phyloP scores from a whole-genome alignment of 2,113 vertebrate species.

The Catharus fuscescens region DNA sequence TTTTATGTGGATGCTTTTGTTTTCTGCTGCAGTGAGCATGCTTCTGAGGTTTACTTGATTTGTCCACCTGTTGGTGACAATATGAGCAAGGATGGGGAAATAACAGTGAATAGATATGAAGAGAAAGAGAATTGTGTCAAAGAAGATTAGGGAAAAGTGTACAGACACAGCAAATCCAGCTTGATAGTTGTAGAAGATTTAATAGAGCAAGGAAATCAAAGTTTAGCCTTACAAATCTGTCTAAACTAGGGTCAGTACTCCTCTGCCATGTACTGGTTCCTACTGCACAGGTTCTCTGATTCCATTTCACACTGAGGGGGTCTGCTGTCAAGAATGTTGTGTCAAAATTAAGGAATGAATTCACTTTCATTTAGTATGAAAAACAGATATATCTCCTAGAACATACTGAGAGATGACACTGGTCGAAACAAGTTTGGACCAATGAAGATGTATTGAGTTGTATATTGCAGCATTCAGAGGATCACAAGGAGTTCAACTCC shows the following conservation, averaged over 20 bases:
- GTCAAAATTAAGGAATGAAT: background rate
- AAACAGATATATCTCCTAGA: background rate
- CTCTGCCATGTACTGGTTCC: background rate
- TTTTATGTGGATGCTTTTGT: slow-evolving; percentile 15
- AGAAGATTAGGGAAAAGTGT: background rate
- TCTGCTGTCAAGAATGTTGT: background rate
- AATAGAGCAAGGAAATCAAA: slow-evolving; percentile 20
- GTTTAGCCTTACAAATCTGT: background rate
- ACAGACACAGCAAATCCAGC: background rate
- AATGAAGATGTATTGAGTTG: background rate
- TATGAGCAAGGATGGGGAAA: background rate
- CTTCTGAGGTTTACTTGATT: slow-evolving; percentile 31
- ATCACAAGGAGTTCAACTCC: background rate
- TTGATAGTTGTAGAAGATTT: slow-evolving; percentile 22
- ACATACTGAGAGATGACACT: background rate
- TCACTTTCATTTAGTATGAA: background rate
- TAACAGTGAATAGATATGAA: background rate
- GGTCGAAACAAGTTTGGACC: background rate
- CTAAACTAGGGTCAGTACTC: background rate
- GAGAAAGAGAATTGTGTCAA: slow-evolving; percentile 21
- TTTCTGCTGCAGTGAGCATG: slow-evolving; percentile 34
- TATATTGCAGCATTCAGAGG: background rate
- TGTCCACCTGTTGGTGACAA: slow-evolving; percentile 26
- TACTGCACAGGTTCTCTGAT: background rate
- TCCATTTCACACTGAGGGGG: fast-evolving